Evolutionary conservation across 1,140 invertebrate genomes (phyloP).

Genomic region (Hermetia illucens): DNA sequence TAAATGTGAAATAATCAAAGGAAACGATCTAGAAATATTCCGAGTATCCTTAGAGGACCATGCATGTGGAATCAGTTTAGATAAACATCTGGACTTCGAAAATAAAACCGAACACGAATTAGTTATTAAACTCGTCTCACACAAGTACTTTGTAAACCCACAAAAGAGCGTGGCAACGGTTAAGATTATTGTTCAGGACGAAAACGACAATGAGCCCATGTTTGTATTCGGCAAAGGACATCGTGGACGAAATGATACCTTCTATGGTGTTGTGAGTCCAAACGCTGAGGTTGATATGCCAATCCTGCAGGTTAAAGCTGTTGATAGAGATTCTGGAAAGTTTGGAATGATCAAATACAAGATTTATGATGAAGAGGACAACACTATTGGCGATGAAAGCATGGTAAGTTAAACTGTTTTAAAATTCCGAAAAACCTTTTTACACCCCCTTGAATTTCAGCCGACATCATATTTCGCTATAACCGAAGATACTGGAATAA

Average conservation of each 20-base stretch:
- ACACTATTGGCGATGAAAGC: slow-evolving; percentile 36
- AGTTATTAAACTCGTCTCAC: slow-evolving; percentile 59
- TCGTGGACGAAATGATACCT: slow-evolving; percentile 35
- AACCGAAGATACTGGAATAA: slow-evolving; percentile 55
- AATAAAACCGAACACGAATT: slow-evolving; percentile 53
- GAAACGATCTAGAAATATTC: slow-evolving; percentile 59
- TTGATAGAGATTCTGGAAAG: slow-evolving; percentile 67
- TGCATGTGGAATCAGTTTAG: slow-evolving; percentile 62
- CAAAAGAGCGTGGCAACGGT: slow-evolving; percentile 57
- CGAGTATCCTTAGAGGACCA: slow-evolving; percentile 54
- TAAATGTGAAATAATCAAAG: slow-evolving; percentile 53
- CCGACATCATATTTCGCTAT: slow-evolving; percentile 48
- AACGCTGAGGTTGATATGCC: slow-evolving; percentile 54
- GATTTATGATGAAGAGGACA: slow-evolving; percentile 27
- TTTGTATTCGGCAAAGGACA: slow-evolving; percentile 52
- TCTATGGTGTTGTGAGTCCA: slow-evolving; percentile 55
- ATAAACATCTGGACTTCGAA: slow-evolving; percentile 60
- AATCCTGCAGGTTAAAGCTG: slow-evolving; percentile 58
- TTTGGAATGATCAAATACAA: slow-evolving; percentile 61
- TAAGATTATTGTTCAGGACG: slow-evolving; percentile 67
- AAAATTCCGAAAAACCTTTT: neutral
- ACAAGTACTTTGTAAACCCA: slow-evolving; percentile 61
- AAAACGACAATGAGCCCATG: slow-evolving; percentile 74
- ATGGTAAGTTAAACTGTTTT: slow-evolving; percentile 8
- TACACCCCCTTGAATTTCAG: slow-evolving; percentile 10